A percentile compares a stretch with the other conserved stretches of the same genome.
Conservation (phyloP, 2,797 vertebrate genomes). For the Rhinatrema bivittatum region DNA sequence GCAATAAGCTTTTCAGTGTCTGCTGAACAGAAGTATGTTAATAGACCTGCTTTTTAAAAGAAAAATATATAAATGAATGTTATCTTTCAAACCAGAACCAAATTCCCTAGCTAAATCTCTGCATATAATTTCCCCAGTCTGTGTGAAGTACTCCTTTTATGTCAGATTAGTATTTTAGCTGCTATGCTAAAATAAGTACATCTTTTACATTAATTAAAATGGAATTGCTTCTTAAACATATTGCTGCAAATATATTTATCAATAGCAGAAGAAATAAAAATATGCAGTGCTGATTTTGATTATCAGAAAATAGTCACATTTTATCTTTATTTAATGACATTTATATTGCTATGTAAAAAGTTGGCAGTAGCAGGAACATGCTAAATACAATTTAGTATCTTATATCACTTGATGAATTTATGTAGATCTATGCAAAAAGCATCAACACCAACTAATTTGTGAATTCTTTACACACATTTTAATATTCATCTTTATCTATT, state of each 20-base stretch:
- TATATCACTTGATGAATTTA: too few relatives aligned
- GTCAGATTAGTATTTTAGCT: conserved; percentile 39
- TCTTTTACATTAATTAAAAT: conserved; percentile 25
- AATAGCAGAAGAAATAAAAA: conserved; percentile 25
- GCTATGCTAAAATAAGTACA: conserved; percentile 29
- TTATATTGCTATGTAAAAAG: too few relatives aligned
- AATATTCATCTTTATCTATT: too few relatives aligned
- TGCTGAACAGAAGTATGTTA: conserved; percentile 48
- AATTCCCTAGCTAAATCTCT: conserved; percentile 43
- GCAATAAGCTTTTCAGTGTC: conserved; percentile 38
- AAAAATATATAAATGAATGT: conserved; percentile 38
- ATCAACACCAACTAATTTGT: too few relatives aligned
- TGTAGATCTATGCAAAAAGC: too few relatives aligned
- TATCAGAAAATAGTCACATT: too few relatives aligned
- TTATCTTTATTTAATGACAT: too few relatives aligned
- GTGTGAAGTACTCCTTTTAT: conserved; percentile 31
- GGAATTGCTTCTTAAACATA: conserved; percentile 32
- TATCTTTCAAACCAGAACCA: conserved; percentile 57
- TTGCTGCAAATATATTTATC: conserved; percentile 23
- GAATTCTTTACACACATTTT: too few relatives aligned
- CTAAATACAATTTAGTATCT: too few relatives aligned
- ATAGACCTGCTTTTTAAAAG: conserved; percentile 37
- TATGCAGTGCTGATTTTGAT: conserved; percentile 11
- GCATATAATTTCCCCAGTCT: conserved; percentile 41
- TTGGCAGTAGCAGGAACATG: too few relatives aligned